These are phyloP conservation scores for Ips typographus DNA, from an alignment of 1,140 invertebrate genomes.

Conservation along the genomic window DNA sequence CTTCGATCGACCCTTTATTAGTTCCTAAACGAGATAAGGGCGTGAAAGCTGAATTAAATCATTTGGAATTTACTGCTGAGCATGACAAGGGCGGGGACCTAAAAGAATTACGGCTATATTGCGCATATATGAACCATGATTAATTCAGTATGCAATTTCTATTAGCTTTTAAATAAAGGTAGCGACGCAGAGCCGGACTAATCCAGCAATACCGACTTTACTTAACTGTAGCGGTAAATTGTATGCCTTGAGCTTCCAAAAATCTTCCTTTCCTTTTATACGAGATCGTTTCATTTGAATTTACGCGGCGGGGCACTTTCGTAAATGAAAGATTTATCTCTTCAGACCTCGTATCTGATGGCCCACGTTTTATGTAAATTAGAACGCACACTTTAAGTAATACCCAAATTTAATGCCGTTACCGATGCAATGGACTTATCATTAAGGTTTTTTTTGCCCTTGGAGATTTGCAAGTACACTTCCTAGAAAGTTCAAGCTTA, in stretches of 20 bases:
- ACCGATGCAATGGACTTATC: no score
- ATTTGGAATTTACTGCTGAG: conserved; percentile 7
- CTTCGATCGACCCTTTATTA: conserved; percentile 8
- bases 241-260: no score
- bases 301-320: conserved; percentile 26
- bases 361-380: conserved; percentile 15
- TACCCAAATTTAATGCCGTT: no score
- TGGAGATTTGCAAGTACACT: no score
- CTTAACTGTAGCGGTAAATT: no score
- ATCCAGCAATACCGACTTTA: no score
- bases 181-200: no score
- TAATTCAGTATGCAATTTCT: background rate
- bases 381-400: background rate
- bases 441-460: no score
- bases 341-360: background rate
- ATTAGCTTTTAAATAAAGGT: no score
- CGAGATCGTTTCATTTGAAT: conserved; percentile 22
- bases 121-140: no score
- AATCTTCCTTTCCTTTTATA: no score
- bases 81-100: conserved; percentile 13
- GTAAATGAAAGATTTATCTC: conserved; percentile 29
- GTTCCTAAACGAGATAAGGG: conserved; percentile 21
- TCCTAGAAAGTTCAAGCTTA: no score
- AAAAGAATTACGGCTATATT: background rate
- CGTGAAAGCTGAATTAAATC: conserved; percentile 24